phyloP scores from a whole-genome alignment of 2,888 invertebrate species.

The Sialis fuliginosa region DNA sequence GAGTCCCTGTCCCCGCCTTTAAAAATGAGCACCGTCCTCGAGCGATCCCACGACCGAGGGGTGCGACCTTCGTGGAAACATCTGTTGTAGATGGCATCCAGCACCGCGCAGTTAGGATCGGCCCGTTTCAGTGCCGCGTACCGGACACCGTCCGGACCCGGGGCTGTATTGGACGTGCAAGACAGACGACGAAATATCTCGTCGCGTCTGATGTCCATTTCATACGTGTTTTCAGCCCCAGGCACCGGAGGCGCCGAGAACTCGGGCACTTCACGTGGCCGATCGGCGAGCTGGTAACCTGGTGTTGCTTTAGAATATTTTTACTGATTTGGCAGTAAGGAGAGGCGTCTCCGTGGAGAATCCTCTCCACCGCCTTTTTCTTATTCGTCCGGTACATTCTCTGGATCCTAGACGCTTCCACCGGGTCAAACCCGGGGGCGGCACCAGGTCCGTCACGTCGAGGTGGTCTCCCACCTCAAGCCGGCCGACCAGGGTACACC shows the following conservation, averaged over 20 bases:
- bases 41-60: slow-evolving; percentile 1
- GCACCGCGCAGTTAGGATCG: not conserved
- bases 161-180: not conserved
- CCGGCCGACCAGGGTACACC: too few species aligned
- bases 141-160: too few species aligned
- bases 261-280: not conserved
- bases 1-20: slow-evolving; percentile 10
- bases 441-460: too few species aligned
- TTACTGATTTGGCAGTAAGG: not conserved
- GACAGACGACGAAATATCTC: not conserved
- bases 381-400: not conserved
- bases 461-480: too few species aligned
- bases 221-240: not conserved
- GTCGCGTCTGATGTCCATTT: not conserved
- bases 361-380: not conserved
- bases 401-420: not conserved
- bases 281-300: not conserved
- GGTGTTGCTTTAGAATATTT: not conserved
- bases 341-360: not conserved
- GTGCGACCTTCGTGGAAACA: slow-evolving; percentile 1
- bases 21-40: slow-evolving; percentile 4
- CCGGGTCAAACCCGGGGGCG: too few species aligned
- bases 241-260: not conserved
- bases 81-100: not conserved
- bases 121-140: not conserved